A percentile compares a stretch with the other conserved stretches of the same genome.
phyloP scores from a whole-genome alignment of 1,140 invertebrate genomes.

The Aphelinus certus region DNA sequence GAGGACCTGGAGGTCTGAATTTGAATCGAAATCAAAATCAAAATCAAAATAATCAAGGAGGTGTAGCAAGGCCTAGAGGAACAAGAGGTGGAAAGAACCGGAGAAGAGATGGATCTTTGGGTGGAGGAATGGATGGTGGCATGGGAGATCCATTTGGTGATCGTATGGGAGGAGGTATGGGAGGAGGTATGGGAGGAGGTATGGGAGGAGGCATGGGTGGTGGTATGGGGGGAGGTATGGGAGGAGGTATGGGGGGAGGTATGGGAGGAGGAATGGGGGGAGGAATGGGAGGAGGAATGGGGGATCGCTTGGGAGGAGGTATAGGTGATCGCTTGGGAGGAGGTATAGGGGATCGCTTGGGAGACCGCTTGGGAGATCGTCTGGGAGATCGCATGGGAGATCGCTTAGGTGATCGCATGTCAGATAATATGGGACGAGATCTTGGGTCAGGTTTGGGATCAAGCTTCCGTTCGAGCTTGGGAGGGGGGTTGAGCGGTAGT shows the following conservation, averaged over 20 bases:
- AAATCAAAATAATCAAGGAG: conserved; percentile 25
- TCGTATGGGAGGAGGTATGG: conserved; percentile 27
- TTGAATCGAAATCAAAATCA: conserved; percentile 24
- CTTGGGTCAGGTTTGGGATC: conserved; percentile 29
- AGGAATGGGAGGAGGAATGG: conserved; percentile 4
- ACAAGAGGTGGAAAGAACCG: conserved; percentile 33
- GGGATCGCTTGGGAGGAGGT: conserved; percentile 23
- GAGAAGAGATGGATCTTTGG: conserved; percentile 26
- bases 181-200: conserved; percentile 37
- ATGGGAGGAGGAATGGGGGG: conserved; percentile 35
- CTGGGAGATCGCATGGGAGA: too few species aligned
- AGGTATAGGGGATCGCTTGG: conserved; percentile 34
- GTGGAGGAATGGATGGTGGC: neutral
- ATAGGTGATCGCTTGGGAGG: conserved; percentile 36
- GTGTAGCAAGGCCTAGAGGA: conserved; percentile 16
- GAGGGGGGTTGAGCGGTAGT: conserved; percentile 32
- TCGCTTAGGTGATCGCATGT: conserved; percentile 6
- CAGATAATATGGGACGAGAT: conserved; percentile 33
- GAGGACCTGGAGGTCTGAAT: conserved; percentile 25
- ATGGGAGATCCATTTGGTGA: neutral
- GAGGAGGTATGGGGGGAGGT: conserved; percentile 34
- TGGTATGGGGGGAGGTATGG: conserved; percentile 40
- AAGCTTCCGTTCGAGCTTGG: conserved; percentile 29
- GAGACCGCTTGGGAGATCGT: conserved; percentile 23
- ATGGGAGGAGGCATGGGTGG: conserved; percentile 37